Percentiles rank a stretch among this genome's conserved stretches.
These are phyloP conservation scores for Anser cygnoides DNA, from an alignment of 2,113 vertebrate species.

Conservation along the genomic window DNA sequence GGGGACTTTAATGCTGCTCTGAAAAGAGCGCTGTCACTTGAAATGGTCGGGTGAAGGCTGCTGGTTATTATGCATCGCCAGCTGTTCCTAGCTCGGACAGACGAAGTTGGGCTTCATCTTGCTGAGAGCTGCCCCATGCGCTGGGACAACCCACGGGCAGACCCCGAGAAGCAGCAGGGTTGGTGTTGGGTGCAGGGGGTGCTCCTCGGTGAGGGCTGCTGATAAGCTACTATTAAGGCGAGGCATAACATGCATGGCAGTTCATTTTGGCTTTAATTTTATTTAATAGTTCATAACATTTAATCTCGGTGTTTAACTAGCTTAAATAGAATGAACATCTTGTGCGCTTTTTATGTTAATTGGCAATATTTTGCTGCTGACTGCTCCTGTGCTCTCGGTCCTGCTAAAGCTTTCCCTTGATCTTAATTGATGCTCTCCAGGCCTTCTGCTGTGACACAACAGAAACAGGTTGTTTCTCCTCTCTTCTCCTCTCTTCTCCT, in stretches of 20 bases:
- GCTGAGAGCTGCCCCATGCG: not conserved
- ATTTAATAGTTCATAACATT: constrained; percentile 54
- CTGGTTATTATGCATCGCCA: not conserved
- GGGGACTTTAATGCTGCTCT: not conserved
- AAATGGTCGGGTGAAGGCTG: not conserved
- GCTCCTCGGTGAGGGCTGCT: not conserved
- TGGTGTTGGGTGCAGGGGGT: not conserved
- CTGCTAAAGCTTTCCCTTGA: not conserved
- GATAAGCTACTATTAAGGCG: not conserved
- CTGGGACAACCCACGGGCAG: rapidly evolving
- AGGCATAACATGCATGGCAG: not conserved
- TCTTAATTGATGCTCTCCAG: not conserved
- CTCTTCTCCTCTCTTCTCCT: too few species aligned
- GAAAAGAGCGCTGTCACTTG: not conserved
- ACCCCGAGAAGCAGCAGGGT: not conserved
- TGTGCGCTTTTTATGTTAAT: constrained; percentile 12
- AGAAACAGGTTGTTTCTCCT: not conserved
- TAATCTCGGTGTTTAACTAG: constrained; percentile 43
- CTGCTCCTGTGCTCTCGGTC: constrained; percentile 10
- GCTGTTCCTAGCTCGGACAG: not conserved
- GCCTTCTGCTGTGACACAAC: not conserved
- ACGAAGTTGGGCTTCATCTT: rapidly evolving
- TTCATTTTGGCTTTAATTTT: constrained; percentile 47
- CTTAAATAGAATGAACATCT: constrained; percentile 40
- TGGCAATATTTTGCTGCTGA: constrained; percentile 53